phyloP scores from a whole-genome alignment of 2,797 vertebrate species.

The Ciconia nigra region DNA sequence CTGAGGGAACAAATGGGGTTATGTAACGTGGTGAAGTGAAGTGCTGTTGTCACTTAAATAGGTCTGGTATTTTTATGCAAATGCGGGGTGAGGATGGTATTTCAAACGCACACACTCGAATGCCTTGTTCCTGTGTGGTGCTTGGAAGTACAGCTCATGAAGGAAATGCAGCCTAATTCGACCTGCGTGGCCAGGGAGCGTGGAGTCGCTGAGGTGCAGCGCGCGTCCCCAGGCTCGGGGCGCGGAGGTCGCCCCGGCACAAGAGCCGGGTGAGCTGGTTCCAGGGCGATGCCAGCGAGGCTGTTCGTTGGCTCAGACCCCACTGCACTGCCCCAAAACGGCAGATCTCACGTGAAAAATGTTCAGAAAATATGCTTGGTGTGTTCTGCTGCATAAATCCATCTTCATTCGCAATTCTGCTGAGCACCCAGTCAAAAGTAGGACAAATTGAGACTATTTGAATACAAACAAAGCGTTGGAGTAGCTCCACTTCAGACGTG shows the following conservation, averaged over 20 bases:
- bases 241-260: not conserved
- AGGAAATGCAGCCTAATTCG: not conserved
- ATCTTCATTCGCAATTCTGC: not conserved
- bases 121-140: not conserved
- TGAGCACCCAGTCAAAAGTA: not conserved
- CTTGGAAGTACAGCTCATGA: not conserved
- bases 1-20: not conserved
- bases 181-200: not conserved
- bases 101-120: slow-evolving; percentile 55
- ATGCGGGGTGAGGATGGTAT: slow-evolving; percentile 35
- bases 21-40: not conserved
- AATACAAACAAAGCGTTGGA: not conserved
- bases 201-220: slow-evolving; percentile 8
- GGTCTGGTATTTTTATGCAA: slow-evolving; percentile 71
- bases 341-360: not conserved
- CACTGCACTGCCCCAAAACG: rapidly evolving
- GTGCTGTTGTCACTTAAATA: slow-evolving; percentile 28
- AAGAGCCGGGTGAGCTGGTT: not conserved
- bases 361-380: not conserved
- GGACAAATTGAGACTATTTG: not conserved
- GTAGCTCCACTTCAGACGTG: not conserved
- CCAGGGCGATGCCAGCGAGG: not conserved
- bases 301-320: not conserved
- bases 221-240: not conserved
- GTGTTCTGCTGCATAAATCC: not conserved